Evolutionary conservation across 2,797 vertebrate genomes (phyloP).

Genomic region (Sebastes nivosus): DNA sequence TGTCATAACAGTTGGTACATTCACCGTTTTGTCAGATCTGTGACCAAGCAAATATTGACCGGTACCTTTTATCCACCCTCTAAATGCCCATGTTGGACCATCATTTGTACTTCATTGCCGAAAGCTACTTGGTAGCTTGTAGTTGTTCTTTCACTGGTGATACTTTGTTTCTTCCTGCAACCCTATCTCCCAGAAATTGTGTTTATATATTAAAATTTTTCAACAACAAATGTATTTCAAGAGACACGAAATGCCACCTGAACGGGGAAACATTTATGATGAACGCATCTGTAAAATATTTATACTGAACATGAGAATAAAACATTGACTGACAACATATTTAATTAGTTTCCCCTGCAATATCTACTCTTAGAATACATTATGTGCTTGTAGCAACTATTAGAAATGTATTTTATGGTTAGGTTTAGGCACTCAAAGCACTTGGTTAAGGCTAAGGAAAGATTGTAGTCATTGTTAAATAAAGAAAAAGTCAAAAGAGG

Average conservation of each 20-base stretch:
- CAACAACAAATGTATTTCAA: no score
- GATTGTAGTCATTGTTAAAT: not conserved
- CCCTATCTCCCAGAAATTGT: not conserved
- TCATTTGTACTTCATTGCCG: not conserved
- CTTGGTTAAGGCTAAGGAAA: not conserved
- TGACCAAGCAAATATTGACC: not conserved
- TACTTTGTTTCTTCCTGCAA: not conserved
- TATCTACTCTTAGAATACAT: not conserved
- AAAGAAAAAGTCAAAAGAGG: not conserved
- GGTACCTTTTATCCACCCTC: not conserved
- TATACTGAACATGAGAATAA: not conserved
- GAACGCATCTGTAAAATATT: not conserved
- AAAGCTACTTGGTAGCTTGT: not conserved
- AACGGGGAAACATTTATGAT: not conserved
- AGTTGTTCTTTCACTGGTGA: not conserved
- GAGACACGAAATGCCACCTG: not conserved
- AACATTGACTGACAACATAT: not conserved
- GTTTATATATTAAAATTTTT: not conserved
- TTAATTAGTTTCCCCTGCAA: not conserved
- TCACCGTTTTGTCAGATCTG: not conserved
- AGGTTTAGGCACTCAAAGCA: not conserved
- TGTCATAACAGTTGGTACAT: not conserved
- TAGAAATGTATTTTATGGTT: not conserved
- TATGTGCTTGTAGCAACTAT: not conserved
- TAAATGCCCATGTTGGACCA: not conserved